phyloP scores from a whole-genome alignment of 2,888 invertebrate species.

The Leucophora obtusa region DNA sequence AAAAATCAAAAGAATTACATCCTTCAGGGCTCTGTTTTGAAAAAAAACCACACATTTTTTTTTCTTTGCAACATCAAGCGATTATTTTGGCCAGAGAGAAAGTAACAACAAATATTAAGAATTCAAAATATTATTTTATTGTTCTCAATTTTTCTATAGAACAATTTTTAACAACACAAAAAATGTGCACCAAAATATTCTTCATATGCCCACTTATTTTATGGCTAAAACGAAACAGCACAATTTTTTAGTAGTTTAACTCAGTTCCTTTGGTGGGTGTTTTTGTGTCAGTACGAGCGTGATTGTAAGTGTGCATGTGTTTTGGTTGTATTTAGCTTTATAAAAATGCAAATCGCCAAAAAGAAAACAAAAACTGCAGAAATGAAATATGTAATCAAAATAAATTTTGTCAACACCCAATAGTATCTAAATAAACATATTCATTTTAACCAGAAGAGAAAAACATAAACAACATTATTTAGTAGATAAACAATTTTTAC shows the following conservation, averaged over 20 bases:
- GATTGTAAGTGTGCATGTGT: background rate
- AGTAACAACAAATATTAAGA: background rate
- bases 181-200: background rate
- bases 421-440: constrained; percentile 35
- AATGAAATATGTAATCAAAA: constrained; percentile 24
- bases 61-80: background rate
- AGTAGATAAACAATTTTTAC: constrained; percentile 20
- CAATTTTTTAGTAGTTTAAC: constrained; percentile 1
- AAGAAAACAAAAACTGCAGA: background rate
- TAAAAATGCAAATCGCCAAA: constrained; percentile 3
- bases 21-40: background rate
- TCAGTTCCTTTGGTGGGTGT: constrained; percentile 26
- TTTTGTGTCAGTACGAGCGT: constrained; percentile 12
- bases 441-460: constrained; percentile 13
- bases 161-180: constrained; percentile 9
- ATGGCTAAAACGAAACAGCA: background rate
- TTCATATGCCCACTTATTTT: constrained; percentile 25
- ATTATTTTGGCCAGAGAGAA: background rate
- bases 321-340: background rate
- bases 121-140: background rate
- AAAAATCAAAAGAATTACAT: background rate
- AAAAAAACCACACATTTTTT: background rate
- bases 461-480: constrained; percentile 18
- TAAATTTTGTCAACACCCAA: constrained; percentile 46
- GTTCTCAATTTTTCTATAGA: background rate